Percentiles rank a stretch among this genome's conserved stretches.
phyloP scores from a whole-genome alignment of 2,113 vertebrate genomes.

The Bos indicus region DNA sequence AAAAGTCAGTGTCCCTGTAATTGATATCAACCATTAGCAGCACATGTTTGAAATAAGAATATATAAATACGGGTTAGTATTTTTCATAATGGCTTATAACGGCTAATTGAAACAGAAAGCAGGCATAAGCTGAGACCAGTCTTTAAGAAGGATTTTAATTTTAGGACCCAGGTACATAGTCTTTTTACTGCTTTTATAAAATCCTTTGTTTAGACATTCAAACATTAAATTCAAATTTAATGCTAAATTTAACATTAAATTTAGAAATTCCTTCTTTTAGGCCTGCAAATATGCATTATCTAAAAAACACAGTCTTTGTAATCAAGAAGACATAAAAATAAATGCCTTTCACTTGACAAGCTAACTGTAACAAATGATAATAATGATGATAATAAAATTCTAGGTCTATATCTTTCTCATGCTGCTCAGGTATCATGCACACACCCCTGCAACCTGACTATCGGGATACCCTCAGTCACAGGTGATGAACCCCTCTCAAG shows the following conservation, averaged over 20 bases:
- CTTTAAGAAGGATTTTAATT: slow-evolving; percentile 8
- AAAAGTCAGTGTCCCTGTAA: neutral
- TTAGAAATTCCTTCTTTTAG: neutral
- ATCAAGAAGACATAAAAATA: slow-evolving; percentile 17
- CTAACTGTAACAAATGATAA: neutral
- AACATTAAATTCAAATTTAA: neutral
- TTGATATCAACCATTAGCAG: neutral
- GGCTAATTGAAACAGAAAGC: neutral
- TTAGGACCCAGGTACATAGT: neutral
- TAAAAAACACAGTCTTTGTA: neutral
- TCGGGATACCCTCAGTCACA: neutral
- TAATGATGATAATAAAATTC: neutral
- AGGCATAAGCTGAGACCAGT: neutral
- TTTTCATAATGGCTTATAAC: neutral
- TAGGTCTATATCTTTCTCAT: neutral
- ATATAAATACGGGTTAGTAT: neutral
- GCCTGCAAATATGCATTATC: neutral
- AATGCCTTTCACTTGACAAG: neutral
- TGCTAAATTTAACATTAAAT: neutral
- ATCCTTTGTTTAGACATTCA: neutral
- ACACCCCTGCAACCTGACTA: neutral
- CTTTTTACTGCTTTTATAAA: slow-evolving; percentile 16
- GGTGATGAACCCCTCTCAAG: neutral
- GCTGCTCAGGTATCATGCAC: neutral
- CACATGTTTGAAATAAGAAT: neutral